phyloP scores from a whole-genome alignment of 2,797 vertebrate genomes.

The Monodelphis domestica region DNA sequence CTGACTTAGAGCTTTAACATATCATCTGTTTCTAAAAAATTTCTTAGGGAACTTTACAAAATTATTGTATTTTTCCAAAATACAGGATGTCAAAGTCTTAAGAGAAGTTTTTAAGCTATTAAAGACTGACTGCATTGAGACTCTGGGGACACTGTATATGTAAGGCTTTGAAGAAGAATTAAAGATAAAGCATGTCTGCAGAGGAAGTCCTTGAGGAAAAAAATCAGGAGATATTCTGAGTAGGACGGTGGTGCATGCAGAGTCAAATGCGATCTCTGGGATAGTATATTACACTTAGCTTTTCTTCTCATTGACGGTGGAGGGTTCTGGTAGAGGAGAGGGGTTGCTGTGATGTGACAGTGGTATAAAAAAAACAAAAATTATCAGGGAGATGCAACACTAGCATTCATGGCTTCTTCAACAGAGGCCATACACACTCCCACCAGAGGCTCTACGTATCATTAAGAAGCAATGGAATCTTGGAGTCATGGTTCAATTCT shows the following conservation, averaged over 20 bases:
- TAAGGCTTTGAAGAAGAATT: background rate
- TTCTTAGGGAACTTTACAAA: constrained; percentile 26
- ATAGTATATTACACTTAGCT: background rate
- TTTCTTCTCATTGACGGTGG: background rate
- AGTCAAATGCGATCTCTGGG: background rate
- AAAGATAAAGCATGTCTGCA: background rate
- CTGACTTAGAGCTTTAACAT: background rate
- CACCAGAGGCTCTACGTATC: background rate
- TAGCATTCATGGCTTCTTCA: background rate
- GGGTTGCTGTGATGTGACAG: too few relatives aligned
- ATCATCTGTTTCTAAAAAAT: background rate
- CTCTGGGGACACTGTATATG: background rate
- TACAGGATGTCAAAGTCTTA: constrained; percentile 24
- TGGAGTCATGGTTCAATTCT: background rate
- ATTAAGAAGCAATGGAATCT: background rate
- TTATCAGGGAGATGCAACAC: background rate
- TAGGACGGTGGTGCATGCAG: background rate
- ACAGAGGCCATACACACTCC: background rate
- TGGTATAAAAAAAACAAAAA: background rate
- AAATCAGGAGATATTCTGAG: background rate
- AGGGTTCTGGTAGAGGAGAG: background rate
- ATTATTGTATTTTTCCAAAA: constrained; percentile 32
- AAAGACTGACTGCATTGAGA: background rate
- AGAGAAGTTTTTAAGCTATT: background rate
- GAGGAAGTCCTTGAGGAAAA: constrained; percentile 1